phyloP scores from a whole-genome alignment of 1,140 invertebrate species.

The Papilio dardanus region DNA sequence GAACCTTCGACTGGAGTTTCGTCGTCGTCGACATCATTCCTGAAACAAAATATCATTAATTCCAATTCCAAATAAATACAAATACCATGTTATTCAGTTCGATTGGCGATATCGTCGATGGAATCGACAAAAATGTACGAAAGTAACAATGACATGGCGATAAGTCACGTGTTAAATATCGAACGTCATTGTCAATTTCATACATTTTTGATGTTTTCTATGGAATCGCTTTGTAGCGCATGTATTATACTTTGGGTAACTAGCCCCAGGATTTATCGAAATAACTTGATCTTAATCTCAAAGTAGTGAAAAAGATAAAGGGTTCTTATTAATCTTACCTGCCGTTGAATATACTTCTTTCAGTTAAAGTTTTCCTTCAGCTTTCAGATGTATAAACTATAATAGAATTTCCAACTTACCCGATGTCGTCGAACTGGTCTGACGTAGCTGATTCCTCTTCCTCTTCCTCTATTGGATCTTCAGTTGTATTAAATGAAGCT shows the following conservation, averaged over 20 bases:
- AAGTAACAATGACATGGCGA: too few species aligned
- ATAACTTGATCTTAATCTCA: neutral
- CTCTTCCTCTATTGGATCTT: neutral
- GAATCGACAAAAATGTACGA: too few species aligned
- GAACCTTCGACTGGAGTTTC: conserved; percentile 17
- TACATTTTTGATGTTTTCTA: too few species aligned
- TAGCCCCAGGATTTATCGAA: neutral
- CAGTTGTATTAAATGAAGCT: neutral
- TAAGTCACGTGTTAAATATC: too few species aligned
- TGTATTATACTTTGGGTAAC: too few species aligned
- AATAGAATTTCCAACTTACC: neutral
- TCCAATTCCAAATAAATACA: neutral
- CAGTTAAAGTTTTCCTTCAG: too few species aligned
- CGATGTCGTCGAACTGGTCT: conserved; percentile 10
- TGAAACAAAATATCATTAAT: neutral
- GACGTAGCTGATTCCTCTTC: neutral
- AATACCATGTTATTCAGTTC: neutral
- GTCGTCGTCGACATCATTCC: conserved; percentile 24
- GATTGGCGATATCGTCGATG: too few species aligned
- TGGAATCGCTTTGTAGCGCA: too few species aligned
- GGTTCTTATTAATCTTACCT: neutral
- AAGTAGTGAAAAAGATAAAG: neutral
- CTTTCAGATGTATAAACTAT: neutral
- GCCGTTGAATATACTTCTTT: neutral
- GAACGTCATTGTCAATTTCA: too few species aligned